These are phyloP conservation scores for Drosophila aff. DNA, from an alignment of 1,140 invertebrate species.

Conservation along the genomic window DNA sequence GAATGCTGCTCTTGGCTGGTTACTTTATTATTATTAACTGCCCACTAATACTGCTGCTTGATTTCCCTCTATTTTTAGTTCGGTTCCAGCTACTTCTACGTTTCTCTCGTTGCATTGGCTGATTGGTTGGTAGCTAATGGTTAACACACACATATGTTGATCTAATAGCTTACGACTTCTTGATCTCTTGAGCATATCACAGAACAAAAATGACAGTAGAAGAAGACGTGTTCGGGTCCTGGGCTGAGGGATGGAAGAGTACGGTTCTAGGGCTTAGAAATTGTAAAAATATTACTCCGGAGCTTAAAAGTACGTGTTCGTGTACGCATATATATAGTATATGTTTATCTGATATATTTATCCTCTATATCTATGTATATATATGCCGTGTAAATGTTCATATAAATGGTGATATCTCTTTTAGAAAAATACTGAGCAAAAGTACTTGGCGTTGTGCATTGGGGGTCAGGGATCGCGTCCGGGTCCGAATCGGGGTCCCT, in stretches of 20 bases:
- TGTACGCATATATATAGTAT: constrained; percentile 47
- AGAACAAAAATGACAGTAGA: constrained; percentile 82
- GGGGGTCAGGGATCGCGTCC: constrained; percentile 44
- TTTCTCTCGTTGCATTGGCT: constrained; percentile 35
- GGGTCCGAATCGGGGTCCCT: constrained; percentile 52
- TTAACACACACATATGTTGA: constrained; percentile 23
- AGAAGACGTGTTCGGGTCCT: constrained; percentile 51
- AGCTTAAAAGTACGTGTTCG: constrained; percentile 62
- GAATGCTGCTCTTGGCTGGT: constrained; percentile 32
- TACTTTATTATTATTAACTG: constrained; percentile 21
- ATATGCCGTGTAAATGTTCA: constrained; percentile 70
- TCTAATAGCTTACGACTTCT: constrained; percentile 54
- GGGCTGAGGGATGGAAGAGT: constrained; percentile 14
- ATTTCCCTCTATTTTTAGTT: constrained; percentile 6
- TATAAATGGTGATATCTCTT: constrained; percentile 76
- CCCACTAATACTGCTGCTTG: constrained; percentile 39
- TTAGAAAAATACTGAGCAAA: constrained; percentile 82
- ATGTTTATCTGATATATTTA: constrained; percentile 60
- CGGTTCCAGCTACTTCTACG: constrained; percentile 31
- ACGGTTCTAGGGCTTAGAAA: constrained; percentile 58
- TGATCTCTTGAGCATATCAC: constrained; percentile 79
- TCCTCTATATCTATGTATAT: constrained; percentile 49
- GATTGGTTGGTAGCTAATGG: constrained; percentile 28
- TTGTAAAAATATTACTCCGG: constrained; percentile 64
- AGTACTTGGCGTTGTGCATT: constrained; percentile 54